Evolutionary conservation across 2,113 vertebrate species (phyloP), one percentile per base, ranked within the genome.

Genomic region (Callocephalon fimbriatum): DNA sequence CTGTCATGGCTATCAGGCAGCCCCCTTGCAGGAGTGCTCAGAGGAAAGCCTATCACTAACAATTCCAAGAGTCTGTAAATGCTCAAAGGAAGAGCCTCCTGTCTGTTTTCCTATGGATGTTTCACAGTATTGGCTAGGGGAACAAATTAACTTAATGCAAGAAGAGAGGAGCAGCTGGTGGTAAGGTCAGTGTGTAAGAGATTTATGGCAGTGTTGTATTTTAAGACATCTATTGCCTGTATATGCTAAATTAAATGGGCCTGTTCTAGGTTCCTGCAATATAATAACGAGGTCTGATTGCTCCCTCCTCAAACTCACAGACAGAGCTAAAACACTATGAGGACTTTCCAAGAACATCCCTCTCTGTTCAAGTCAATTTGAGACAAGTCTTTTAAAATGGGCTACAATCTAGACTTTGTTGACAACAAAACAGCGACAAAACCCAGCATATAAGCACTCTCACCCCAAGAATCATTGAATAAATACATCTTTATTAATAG

Each of bases 401-500:
- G 9, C 56, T 88, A 42, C 29, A 71, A 5, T 42, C 13, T 50
- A 67, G 15, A 29, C 13, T 78, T 75, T 50, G 6, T 21, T 67
- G 42, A 62, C 35, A 74, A 62, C 3, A 75, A 74, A 77, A 61
- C 32, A 72, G 27, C 14, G 84, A n/a, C 50, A 79, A 65, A 62
- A 6, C 2, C 26, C 32, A 75, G 15, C 15, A 27, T 48, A 51
- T 7, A 16, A 70, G 27, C 32, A 63, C 15, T 53, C 20, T 27
- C 32, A 84, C 5, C 0, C 19, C 50, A 85, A 21, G 38, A 80
- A 81, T 81, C 4, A 47, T 70, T 88, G 50, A 78, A 10, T 88
- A 54, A 92, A 61, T 89, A 62, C 7, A 61, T 40, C 25, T 98
- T 98, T 95, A 96, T 96, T 98, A 74, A 76, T 56, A 62, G 29